Conservation (phyloP, 2,113 vertebrate species). For the Muntiacus muntjak region DNA sequence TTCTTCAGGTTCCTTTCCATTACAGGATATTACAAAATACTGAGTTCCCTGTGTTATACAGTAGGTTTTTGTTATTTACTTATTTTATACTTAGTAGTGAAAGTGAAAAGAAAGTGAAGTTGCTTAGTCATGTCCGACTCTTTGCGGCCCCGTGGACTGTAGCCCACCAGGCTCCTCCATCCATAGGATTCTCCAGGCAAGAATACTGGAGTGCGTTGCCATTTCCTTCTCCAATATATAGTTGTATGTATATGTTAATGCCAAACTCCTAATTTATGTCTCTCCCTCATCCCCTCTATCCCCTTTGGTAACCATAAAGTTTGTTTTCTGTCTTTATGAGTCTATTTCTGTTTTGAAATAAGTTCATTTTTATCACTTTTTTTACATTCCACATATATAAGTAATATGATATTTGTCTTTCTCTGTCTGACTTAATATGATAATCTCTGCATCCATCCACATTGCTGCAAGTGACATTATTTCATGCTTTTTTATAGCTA, state of each 20-base stretch:
- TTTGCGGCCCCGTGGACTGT: no score
- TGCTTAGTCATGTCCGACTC: no score
- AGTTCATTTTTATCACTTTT: not conserved
- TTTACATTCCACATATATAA: not conserved
- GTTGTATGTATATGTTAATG: not conserved
- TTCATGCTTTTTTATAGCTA: not conserved
- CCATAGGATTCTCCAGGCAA: no score
- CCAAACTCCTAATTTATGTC: not conserved
- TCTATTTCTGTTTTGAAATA: not conserved
- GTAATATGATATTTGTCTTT: not conserved
- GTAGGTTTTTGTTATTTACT: not conserved
- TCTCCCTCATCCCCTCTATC: not conserved
- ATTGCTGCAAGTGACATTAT: not conserved
- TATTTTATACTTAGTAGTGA: not conserved
- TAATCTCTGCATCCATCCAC: not conserved
- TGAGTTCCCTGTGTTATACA: not conserved
- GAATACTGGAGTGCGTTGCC: no score
- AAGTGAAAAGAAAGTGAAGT: no score
- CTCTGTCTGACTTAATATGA: not conserved
- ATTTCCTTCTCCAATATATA: not conserved
- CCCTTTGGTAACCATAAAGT: not conserved
- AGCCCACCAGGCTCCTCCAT: no score
- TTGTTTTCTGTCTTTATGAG: not conserved
- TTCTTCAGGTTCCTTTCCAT: not conserved
- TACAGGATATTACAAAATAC: not conserved